Conservation (phyloP, 2,797 vertebrate genomes). For the Nasua narica region DNA sequence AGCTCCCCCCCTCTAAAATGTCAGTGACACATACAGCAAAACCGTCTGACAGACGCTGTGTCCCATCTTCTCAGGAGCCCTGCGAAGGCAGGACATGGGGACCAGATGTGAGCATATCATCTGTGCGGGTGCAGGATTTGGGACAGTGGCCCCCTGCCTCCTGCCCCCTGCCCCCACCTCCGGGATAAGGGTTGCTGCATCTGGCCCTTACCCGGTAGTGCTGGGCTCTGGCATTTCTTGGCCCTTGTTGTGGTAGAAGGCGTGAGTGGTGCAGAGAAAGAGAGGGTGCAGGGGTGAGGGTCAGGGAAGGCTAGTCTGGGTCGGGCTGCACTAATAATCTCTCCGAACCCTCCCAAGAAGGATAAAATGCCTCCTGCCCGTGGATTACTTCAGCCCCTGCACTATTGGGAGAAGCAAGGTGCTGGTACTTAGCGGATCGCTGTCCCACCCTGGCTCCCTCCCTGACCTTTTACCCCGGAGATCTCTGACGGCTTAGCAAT, state of each 20-base stretch:
- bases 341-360: background rate
- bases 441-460: background rate
- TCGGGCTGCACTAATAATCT: rapidly evolving
- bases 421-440: rapidly evolving
- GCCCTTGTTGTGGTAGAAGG: background rate
- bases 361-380: rapidly evolving
- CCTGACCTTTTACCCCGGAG: no score
- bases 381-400: background rate
- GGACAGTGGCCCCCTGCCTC: background rate
- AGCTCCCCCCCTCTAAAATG: background rate
- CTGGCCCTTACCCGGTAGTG: background rate
- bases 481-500: background rate
- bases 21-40: rapidly evolving
- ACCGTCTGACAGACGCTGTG: rapidly evolving
- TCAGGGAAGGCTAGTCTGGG: background rate
- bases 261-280: background rate
- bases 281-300: background rate
- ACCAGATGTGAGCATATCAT: background rate
- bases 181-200: rapidly evolving
- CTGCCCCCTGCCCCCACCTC: background rate
- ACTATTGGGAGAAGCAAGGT: rapidly evolving
- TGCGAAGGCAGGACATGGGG: background rate
- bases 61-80: background rate
- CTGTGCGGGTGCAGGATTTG: rapidly evolving
- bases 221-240: background rate